These are phyloP conservation scores for Limosa lapponica DNA, from an alignment of 2,797 vertebrate species.

Conservation along the genomic window DNA sequence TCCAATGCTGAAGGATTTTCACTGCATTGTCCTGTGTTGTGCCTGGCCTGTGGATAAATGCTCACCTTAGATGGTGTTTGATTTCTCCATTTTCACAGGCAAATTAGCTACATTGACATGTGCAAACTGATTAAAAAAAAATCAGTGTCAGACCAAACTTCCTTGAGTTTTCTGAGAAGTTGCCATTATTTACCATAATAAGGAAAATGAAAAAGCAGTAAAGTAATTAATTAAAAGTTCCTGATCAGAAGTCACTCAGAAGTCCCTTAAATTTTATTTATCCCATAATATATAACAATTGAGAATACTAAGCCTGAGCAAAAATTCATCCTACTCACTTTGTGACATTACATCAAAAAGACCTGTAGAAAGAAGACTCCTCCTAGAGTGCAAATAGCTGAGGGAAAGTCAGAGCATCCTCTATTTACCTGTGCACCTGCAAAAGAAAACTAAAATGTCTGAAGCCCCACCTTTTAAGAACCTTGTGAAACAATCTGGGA, in stretches of 20 bases:
- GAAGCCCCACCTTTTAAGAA: slow-evolving; percentile 62
- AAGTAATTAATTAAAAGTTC: background rate
- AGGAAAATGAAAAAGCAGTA: background rate
- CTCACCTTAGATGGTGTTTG: background rate
- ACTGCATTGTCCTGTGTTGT: background rate
- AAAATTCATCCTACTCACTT: slow-evolving; percentile 13
- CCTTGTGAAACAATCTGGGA: slow-evolving; percentile 68
- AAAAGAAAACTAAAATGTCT: slow-evolving; percentile 54
- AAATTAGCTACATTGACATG: background rate
- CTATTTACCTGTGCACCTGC: slow-evolving; percentile 70
- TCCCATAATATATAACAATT: background rate
- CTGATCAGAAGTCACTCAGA: background rate
- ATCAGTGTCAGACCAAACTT: background rate
- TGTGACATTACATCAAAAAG: background rate
- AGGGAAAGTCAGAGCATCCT: slow-evolving; percentile 46
- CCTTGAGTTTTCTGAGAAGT: background rate
- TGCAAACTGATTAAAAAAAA: background rate
- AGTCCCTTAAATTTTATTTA: background rate
- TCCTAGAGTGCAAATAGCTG: slow-evolving; percentile 68
- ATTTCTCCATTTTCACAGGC: background rate
- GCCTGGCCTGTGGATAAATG: background rate
- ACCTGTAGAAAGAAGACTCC: slow-evolving; percentile 38
- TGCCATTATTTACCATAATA: background rate
- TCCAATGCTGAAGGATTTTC: background rate
- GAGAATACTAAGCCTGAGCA: background rate